phyloP scores from a whole-genome alignment of 2,113 vertebrate genomes.

The Physeter macrocephalus region DNA sequence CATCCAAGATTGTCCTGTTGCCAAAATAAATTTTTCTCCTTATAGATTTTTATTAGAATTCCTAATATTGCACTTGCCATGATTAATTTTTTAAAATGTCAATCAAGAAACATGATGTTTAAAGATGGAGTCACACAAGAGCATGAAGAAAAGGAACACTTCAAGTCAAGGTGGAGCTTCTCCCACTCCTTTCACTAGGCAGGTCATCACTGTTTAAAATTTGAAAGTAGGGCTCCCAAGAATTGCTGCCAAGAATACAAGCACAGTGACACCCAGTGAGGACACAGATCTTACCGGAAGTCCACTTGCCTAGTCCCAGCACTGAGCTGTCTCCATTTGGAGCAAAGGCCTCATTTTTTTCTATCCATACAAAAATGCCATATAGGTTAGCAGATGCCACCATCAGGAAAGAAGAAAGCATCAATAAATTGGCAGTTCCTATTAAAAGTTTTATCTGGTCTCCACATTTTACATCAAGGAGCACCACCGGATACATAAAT shows the following conservation, averaged over 20 bases:
- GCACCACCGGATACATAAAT: not conserved
- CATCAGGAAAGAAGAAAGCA: not conserved
- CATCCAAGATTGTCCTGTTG: not conserved
- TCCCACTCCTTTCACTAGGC: not conserved
- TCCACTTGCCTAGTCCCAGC: not conserved
- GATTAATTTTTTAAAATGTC: not conserved
- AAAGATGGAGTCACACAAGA: not conserved
- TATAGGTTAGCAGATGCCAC: not conserved
- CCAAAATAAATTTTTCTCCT: not conserved
- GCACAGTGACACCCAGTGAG: not conserved
- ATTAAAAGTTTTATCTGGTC: not conserved
- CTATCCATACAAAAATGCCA: not conserved
- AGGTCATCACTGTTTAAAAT: not conserved
- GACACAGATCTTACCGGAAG: not conserved
- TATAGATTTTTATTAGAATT: not conserved
- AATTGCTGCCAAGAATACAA: not conserved
- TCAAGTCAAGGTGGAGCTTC: not conserved
- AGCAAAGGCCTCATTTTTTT: not conserved
- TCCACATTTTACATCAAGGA: not conserved
- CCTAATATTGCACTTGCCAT: not conserved
- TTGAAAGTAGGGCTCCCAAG: not conserved
- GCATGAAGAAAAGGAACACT: not conserved
- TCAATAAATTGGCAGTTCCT: not conserved
- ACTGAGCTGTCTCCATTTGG: not conserved
- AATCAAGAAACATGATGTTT: not conserved